These are phyloP conservation scores for Nomada ruficornis DNA, from an alignment of 2,888 invertebrate species.

Conservation along the genomic window DNA sequence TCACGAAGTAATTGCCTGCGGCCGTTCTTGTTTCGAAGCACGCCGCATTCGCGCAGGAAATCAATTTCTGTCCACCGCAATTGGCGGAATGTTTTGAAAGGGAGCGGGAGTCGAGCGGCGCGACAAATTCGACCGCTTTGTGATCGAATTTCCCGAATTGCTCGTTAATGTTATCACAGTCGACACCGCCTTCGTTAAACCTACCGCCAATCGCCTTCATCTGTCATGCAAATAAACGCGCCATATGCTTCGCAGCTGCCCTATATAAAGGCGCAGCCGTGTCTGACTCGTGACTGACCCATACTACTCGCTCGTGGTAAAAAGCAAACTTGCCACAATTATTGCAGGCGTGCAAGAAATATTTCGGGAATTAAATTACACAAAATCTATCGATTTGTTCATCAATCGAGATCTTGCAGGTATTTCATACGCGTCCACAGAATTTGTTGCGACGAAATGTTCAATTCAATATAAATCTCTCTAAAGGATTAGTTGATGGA, in stretches of 20 bases:
- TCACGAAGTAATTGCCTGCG: slow-evolving; percentile 54
- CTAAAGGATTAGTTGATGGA: background rate
- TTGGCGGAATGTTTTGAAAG: slow-evolving; percentile 52
- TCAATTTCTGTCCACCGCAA: slow-evolving; percentile 53
- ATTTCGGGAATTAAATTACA: background rate
- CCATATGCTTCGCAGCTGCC: background rate
- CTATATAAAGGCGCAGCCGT: background rate
- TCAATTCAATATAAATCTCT: background rate
- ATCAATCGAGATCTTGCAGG: no score
- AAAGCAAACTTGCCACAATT: background rate
- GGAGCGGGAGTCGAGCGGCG: slow-evolving; percentile 24
- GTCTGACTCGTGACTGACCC: background rate
- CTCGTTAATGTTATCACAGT: slow-evolving; percentile 34
- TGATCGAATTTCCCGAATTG: slow-evolving; percentile 39
- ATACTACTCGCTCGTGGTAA: background rate
- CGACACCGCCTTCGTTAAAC: slow-evolving; percentile 18
- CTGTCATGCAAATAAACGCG: slow-evolving; percentile 18
- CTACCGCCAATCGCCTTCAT: slow-evolving; percentile 23
- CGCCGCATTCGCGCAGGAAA: slow-evolving; percentile 45
- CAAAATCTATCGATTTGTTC: background rate
- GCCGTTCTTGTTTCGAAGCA: slow-evolving; percentile 52
- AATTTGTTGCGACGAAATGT: no score
- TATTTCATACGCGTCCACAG: no score
- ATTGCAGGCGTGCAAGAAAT: background rate
- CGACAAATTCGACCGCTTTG: slow-evolving; percentile 37